Conservation (phyloP, 2,113 vertebrate genomes). For the Dipodomys merriami region DNA sequence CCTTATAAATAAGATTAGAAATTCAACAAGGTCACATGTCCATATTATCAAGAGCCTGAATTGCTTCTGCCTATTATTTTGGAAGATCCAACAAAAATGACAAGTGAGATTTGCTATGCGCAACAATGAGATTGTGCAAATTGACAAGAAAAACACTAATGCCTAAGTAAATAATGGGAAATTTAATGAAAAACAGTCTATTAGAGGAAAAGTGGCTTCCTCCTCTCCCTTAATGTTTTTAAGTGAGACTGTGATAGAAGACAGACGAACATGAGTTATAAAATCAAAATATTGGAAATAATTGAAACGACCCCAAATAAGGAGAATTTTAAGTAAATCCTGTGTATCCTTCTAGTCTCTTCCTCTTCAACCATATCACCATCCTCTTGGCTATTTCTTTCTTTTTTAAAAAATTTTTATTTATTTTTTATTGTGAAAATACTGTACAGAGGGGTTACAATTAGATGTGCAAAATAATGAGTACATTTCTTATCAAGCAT, state of each 20-base stretch:
- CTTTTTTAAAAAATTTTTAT: too few relatives aligned
- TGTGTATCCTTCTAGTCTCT: not conserved
- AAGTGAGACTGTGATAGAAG: not conserved
- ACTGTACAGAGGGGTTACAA: too few relatives aligned
- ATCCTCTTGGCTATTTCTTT: too few relatives aligned
- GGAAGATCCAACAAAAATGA: not conserved
- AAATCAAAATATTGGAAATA: conserved; percentile 37
- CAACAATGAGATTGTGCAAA: conserved; percentile 16
- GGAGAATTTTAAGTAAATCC: not conserved
- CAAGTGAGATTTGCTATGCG: not conserved
- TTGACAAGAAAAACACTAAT: conserved; percentile 9
- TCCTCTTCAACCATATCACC: not conserved
- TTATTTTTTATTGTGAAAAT: too few relatives aligned
- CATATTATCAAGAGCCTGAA: not conserved
- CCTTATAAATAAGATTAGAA: not conserved
- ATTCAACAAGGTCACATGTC: not conserved
- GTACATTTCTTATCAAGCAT: too few relatives aligned
- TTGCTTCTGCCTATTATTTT: conserved; percentile 19
- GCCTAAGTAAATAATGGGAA: not conserved
- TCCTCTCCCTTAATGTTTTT: not conserved
- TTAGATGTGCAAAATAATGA: too few relatives aligned
- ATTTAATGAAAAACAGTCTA: not conserved
- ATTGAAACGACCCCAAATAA: not conserved
- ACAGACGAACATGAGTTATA: not conserved
- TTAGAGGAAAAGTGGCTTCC: not conserved